Evolutionary conservation across 1,140 invertebrate species (phyloP).

Genomic region (Dolichoris vasculosae): DNA sequence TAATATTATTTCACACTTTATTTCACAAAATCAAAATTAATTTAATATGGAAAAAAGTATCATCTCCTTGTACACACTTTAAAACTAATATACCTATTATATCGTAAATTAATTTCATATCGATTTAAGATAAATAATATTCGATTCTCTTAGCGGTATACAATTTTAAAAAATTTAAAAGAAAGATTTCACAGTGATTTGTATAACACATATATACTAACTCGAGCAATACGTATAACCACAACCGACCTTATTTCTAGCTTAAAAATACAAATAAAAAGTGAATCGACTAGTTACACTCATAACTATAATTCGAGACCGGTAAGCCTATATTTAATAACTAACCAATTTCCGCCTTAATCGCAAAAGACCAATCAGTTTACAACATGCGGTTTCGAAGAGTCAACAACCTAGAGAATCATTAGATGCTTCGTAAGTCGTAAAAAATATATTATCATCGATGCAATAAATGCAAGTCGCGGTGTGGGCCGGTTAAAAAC

Average conservation of each 20-base stretch:
- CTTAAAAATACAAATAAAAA: background rate
- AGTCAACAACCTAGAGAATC: background rate
- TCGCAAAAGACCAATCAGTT: background rate
- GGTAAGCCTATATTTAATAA: background rate
- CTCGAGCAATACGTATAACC: slow-evolving; percentile 9
- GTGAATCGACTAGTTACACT: background rate
- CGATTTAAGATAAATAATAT: background rate
- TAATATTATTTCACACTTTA: too few species aligned
- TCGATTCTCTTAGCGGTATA: background rate
- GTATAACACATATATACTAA: background rate
- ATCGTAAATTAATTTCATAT: background rate
- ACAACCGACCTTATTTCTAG: background rate
- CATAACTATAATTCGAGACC: background rate
- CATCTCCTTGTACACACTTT: background rate
- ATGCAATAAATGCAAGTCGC: background rate
- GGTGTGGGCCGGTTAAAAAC: background rate
- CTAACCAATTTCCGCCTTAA: background rate
- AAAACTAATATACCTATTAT: background rate
- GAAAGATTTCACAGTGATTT: background rate
- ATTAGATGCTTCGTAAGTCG: background rate
- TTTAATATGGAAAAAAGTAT: too few species aligned
- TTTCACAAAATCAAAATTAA: too few species aligned
- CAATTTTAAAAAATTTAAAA: background rate
- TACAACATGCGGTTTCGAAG: background rate
- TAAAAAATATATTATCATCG: background rate